Evolutionary conservation across 2,888 invertebrate species (phyloP).

Genomic region (Bhutanitis thaidina): DNA sequence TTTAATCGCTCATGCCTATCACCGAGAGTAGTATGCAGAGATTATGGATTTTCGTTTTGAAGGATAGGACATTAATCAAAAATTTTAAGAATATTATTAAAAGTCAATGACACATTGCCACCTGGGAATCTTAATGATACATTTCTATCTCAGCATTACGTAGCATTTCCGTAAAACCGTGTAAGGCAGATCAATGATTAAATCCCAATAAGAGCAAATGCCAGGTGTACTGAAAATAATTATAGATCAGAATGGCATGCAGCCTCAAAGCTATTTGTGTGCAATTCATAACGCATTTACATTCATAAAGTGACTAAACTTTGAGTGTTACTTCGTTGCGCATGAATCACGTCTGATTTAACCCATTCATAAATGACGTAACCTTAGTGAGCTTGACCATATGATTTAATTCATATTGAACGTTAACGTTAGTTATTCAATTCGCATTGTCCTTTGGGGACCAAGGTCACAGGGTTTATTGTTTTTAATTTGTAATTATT

Average conservation of each 20-base stretch:
- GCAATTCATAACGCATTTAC: slow-evolving; percentile 11
- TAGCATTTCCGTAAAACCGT: background rate
- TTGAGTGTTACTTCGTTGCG: background rate
- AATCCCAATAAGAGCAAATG: background rate
- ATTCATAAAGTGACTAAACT: slow-evolving; percentile 4
- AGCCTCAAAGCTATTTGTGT: background rate
- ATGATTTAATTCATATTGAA: too few relatives aligned
- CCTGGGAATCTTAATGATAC: background rate
- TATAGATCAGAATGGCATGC: too few relatives aligned
- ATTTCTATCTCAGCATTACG: background rate
- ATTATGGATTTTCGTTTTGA: too few relatives aligned
- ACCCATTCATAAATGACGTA: background rate
- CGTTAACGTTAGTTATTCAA: too few relatives aligned
- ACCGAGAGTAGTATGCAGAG: too few relatives aligned
- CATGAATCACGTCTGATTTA: slow-evolving; percentile 5
- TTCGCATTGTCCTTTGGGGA: too few relatives aligned
- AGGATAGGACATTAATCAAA: too few relatives aligned
- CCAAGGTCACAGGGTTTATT: too few relatives aligned
- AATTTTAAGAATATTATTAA: too few relatives aligned
- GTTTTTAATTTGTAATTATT: too few relatives aligned
- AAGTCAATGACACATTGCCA: too few relatives aligned
- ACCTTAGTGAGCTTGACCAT: background rate
- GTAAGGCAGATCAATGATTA: background rate
- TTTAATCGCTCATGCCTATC: too few relatives aligned
- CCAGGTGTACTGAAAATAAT: background rate